These are phyloP conservation scores for Drosophila takahashii DNA, from an alignment of 1,140 invertebrate species.

Conservation along the genomic window DNA sequence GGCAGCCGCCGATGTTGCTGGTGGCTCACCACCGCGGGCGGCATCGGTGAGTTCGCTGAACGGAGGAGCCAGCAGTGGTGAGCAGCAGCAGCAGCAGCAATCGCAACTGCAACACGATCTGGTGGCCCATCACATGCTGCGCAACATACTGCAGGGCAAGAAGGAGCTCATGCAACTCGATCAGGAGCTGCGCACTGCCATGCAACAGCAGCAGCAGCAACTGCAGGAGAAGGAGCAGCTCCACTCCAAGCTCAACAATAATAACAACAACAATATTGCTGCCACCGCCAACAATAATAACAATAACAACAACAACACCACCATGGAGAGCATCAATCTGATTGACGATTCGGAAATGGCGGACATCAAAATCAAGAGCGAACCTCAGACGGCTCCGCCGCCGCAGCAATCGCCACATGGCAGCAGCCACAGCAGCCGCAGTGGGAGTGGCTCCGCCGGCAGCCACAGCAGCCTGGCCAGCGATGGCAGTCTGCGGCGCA, in stretches of 20 bases:
- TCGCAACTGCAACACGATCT: constrained; percentile 86
- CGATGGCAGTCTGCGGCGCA: constrained; percentile 65
- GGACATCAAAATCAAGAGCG: constrained; percentile 80
- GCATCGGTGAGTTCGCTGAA: constrained; percentile 75
- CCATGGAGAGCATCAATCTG: constrained; percentile 76
- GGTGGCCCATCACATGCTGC: constrained; percentile 92
- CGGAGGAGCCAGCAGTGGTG: constrained; percentile 74
- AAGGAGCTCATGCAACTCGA: constrained; percentile 90
- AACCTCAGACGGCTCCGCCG: constrained; percentile 54
- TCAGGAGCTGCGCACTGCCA: constrained; percentile 86
- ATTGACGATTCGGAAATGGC: constrained; percentile 74
- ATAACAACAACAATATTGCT: constrained; percentile 84
- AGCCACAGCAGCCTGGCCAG: constrained; percentile 64
- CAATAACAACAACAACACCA: constrained; percentile 70
- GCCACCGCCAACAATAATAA: constrained; percentile 79
- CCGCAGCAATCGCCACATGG: constrained; percentile 62
- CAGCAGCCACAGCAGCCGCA: constrained; percentile 64
- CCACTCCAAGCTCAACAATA: constrained; percentile 79
- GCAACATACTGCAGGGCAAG: constrained; percentile 93
- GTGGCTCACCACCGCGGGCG: constrained; percentile 62
- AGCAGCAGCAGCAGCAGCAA: constrained; percentile 39
- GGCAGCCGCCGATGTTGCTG: constrained; percentile 52
- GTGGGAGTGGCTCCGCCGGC: constrained; percentile 21
- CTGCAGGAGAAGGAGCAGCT: constrained; percentile 86
- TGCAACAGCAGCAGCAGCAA: constrained; percentile 85